These are phyloP conservation scores for Plodia interpunctella DNA, from an alignment of 1,140 invertebrate species.

Conservation along the genomic window DNA sequence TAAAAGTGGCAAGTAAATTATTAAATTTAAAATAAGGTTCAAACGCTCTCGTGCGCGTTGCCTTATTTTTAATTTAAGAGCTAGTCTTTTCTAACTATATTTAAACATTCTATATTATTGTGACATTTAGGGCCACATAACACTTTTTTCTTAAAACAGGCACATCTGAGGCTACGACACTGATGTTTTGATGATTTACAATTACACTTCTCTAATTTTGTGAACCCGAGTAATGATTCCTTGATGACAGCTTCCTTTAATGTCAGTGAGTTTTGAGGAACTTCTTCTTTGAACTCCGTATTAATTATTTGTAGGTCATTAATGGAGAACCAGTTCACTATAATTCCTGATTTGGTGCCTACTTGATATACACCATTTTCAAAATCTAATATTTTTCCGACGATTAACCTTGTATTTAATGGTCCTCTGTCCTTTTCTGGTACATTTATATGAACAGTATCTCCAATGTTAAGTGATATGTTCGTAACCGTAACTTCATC, in stretches of 20 bases:
- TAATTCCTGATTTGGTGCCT: constrained; percentile 16
- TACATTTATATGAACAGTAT: constrained; percentile 19
- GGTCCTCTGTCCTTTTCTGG: constrained; percentile 23
- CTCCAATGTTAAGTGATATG: constrained; percentile 15
- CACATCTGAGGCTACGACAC: constrained; percentile 17
- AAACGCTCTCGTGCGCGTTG: no score
- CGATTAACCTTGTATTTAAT: constrained; percentile 21
- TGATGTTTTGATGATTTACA: constrained; percentile 22
- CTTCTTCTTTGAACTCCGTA: constrained; percentile 12
- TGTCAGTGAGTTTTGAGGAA: constrained; percentile 18
- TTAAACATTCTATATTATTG: constrained; percentile 15
- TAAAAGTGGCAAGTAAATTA: no score
- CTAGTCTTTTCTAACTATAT: no score
- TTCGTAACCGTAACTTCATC: constrained; percentile 18
- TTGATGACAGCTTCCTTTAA: constrained; percentile 19
- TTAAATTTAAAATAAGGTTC: no score
- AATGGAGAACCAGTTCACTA: constrained; percentile 21
- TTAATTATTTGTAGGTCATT: constrained; percentile 15
- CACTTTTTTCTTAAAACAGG: constrained; percentile 24
- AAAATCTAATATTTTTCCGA: constrained; percentile 20
- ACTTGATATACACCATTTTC: constrained; percentile 21
- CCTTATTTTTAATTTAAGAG: no score
- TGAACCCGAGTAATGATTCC: constrained; percentile 14
- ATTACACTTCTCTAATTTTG: constrained; percentile 18
- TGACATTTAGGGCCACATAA: constrained; percentile 22